Percentiles rank a stretch among this genome's conserved stretches.
Evolutionary conservation across 2,797 vertebrate species (phyloP).

Genomic region (Clarias laeviceps): DNA sequence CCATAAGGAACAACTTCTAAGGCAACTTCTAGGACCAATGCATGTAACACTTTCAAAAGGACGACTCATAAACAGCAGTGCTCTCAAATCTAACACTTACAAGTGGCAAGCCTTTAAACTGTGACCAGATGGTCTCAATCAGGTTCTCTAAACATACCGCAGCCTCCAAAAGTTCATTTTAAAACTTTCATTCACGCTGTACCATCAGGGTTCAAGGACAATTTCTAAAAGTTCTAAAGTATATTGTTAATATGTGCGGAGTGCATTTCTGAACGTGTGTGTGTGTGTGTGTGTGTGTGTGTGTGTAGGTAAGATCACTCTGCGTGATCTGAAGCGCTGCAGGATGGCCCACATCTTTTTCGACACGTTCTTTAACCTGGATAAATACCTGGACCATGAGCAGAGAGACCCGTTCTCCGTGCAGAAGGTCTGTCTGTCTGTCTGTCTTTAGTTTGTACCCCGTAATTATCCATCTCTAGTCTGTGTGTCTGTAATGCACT

Average conservation of each 20-base stretch:
- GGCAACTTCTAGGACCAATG: not conserved
- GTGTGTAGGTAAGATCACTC: conserved; percentile 86
- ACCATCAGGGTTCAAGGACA: not conserved
- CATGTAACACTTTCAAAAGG: not conserved
- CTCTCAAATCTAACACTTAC: not conserved
- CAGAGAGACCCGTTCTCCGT: conserved; percentile 98
- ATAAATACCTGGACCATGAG: conserved; percentile 99
- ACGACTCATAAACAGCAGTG: not conserved
- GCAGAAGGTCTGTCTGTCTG: conserved; percentile 86
- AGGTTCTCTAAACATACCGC: not conserved
- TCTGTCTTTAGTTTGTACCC: not conserved
- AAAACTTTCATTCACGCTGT: not conserved
- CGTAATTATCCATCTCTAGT: not conserved
- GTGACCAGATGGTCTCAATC: not conserved
- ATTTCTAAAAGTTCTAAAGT: not conserved
- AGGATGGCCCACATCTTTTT: conserved; percentile 98
- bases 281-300: conserved; percentile 19
- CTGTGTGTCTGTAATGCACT: conserved; percentile 16
- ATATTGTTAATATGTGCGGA: not conserved
- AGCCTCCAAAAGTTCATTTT: not conserved
- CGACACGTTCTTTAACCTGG: conserved; percentile 98
- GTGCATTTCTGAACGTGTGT: too few relatives aligned
- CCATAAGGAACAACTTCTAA: too few relatives aligned
- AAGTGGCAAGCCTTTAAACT: not conserved
- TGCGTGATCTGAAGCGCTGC: conserved; percentile 93